Evolutionary conservation across 2,113 vertebrate species (phyloP).

Genomic region (Lagopus muta): DNA sequence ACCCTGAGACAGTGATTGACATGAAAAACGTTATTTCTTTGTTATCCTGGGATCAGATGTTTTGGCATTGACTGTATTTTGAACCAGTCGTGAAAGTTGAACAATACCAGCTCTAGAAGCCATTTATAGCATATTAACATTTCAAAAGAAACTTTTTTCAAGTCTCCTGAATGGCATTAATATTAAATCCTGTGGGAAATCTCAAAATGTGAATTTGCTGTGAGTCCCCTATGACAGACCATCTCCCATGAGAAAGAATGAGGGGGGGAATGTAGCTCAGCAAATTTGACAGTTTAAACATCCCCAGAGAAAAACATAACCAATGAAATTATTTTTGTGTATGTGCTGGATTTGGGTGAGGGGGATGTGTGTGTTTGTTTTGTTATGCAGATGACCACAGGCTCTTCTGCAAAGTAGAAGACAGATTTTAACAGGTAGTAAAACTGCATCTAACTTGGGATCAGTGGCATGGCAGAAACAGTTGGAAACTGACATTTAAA

Average conservation of each 20-base stretch:
- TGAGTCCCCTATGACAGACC: neutral
- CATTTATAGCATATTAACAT: neutral
- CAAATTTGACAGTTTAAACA: constrained; percentile 41
- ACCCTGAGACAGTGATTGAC: neutral
- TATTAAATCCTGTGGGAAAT: constrained; percentile 45
- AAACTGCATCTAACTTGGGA: neutral
- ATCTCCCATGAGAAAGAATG: constrained; percentile 14
- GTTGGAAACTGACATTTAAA: neutral
- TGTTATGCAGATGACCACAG: constrained; percentile 15
- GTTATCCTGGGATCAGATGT: neutral
- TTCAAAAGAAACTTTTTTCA: constrained; percentile 12
- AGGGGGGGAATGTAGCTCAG: neutral
- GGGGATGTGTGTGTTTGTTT: constrained; percentile 24
- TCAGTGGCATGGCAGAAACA: neutral
- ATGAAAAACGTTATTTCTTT: neutral
- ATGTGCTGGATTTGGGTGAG: neutral
- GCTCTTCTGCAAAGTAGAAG: neutral
- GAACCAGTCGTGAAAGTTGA: neutral
- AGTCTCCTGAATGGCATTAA: neutral
- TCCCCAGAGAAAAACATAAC: constrained; percentile 32
- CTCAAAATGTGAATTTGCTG: constrained; percentile 14
- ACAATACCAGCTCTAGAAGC: neutral
- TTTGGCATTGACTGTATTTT: neutral
- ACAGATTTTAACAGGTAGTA: neutral
- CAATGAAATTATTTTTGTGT: constrained; percentile 30